Conservation (phyloP, 2,888 invertebrate genomes). For the Caenorhabditis sp. region DNA sequence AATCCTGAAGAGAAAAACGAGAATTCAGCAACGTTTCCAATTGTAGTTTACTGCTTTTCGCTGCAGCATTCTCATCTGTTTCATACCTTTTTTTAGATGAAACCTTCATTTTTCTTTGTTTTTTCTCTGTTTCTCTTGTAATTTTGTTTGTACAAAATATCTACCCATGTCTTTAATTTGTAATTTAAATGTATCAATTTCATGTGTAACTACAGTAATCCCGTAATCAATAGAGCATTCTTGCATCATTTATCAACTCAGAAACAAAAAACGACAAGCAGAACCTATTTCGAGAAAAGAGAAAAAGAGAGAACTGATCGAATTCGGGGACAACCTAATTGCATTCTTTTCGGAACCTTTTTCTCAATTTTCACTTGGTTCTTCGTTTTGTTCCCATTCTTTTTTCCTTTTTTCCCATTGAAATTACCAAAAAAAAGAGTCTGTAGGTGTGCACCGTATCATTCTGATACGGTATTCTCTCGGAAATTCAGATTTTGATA, state of each 20-base stretch:
- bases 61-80: background rate
- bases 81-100: background rate
- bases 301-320: background rate
- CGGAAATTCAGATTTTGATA: too few relatives aligned
- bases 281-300: too few relatives aligned
- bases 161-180: too few relatives aligned
- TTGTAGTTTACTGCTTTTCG: background rate
- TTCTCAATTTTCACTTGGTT: background rate
- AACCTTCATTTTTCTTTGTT: slow-evolving; percentile 1
- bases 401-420: slow-evolving; percentile 7
- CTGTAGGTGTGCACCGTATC: too few relatives aligned
- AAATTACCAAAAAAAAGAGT: too few relatives aligned
- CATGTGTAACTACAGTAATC: too few relatives aligned
- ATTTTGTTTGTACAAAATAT: too few relatives aligned
- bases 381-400: background rate
- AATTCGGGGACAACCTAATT: slow-evolving; percentile 1
- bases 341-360: background rate
- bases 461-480: too few relatives aligned
- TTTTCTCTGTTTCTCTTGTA: background rate
- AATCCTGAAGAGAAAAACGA: background rate
- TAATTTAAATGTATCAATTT: too few relatives aligned
- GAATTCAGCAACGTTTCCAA: background rate
- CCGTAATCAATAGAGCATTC: background rate
- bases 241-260: background rate
- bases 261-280: too few relatives aligned